phyloP scores from a whole-genome alignment of 2,888 invertebrate genomes.

The Ptychoptera albimana region DNA sequence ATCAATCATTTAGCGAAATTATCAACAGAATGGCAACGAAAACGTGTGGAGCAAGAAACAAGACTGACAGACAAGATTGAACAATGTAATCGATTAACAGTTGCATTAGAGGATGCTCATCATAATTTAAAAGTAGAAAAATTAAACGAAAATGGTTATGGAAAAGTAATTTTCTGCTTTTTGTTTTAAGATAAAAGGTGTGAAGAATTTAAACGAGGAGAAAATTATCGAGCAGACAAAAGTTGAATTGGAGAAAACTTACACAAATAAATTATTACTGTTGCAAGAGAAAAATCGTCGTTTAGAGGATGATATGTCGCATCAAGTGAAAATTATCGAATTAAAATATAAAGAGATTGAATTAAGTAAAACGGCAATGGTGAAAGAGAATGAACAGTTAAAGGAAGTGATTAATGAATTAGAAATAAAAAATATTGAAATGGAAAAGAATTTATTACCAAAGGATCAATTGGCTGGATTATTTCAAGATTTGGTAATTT shows the following conservation, averaged over 20 bases:
- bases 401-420: slow-evolving; percentile 16
- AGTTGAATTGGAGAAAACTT: slow-evolving; percentile 41
- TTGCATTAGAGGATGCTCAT: slow-evolving; percentile 32
- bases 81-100: slow-evolving; percentile 42
- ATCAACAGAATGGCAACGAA: slow-evolving; percentile 40
- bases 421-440: slow-evolving; percentile 21
- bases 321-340: slow-evolving; percentile 35
- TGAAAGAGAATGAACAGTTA: slow-evolving; percentile 27
- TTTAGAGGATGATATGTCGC: slow-evolving; percentile 41
- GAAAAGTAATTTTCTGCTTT: background rate
- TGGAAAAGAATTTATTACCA: slow-evolving; percentile 40
- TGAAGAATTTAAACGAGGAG: slow-evolving; percentile 10
- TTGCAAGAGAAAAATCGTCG: slow-evolving; percentile 39
- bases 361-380: slow-evolving; percentile 26
- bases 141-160: no score
- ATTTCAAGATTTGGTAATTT: slow-evolving; percentile 44
- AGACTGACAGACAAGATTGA: slow-evolving; percentile 40
- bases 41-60: slow-evolving; percentile 36
- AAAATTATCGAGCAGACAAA: slow-evolving; percentile 34
- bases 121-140: slow-evolving; percentile 8
- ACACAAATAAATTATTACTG: slow-evolving; percentile 39
- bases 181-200: slow-evolving; percentile 7
- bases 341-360: slow-evolving; percentile 33
- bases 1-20: slow-evolving; percentile 36
- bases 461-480: slow-evolving; percentile 49